Percentiles rank a stretch among this genome's conserved stretches.
phyloP scores from a whole-genome alignment of 2,797 vertebrate genomes.

The Gambusia yucatana region DNA sequence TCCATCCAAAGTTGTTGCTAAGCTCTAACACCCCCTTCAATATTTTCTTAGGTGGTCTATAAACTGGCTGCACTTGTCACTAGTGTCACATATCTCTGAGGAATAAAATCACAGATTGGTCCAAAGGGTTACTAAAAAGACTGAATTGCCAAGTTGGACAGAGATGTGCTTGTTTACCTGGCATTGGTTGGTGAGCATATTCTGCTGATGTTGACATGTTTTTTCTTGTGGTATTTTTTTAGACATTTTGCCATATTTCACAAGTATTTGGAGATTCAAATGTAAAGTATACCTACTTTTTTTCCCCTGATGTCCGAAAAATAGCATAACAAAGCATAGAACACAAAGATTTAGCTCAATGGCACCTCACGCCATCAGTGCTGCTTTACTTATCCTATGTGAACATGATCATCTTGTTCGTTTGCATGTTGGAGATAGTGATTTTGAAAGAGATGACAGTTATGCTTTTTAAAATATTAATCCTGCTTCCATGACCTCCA shows the following conservation, averaged over 20 bases:
- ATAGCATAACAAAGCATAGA: not conserved
- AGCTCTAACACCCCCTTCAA: not conserved
- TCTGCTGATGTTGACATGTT: not conserved
- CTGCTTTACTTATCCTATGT: slow-evolving; percentile 50
- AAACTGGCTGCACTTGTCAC: not conserved
- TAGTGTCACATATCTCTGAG: not conserved
- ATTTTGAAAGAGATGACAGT: slow-evolving; percentile 64
- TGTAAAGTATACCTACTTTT: not conserved
- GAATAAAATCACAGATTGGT: not conserved
- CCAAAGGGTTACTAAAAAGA: not conserved
- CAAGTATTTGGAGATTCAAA: not conserved
- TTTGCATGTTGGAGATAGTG: slow-evolving; percentile 71
- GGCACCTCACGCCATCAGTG: slow-evolving; percentile 27
- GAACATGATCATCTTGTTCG: slow-evolving; percentile 61
- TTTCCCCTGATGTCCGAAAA: not conserved
- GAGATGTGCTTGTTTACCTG: not conserved
- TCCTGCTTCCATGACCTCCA: slow-evolving; percentile 68
- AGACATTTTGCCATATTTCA: not conserved
- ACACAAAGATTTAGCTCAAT: slow-evolving; percentile 26
- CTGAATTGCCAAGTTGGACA: not conserved
- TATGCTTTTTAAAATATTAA: slow-evolving; percentile 78
- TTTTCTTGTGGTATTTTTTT: not conserved
- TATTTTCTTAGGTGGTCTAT: not conserved
- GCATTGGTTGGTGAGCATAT: not conserved
- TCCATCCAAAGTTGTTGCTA: not conserved